These are phyloP conservation scores for Zeus faber DNA, from an alignment of 2,113 vertebrate genomes.

Conservation along the genomic window DNA sequence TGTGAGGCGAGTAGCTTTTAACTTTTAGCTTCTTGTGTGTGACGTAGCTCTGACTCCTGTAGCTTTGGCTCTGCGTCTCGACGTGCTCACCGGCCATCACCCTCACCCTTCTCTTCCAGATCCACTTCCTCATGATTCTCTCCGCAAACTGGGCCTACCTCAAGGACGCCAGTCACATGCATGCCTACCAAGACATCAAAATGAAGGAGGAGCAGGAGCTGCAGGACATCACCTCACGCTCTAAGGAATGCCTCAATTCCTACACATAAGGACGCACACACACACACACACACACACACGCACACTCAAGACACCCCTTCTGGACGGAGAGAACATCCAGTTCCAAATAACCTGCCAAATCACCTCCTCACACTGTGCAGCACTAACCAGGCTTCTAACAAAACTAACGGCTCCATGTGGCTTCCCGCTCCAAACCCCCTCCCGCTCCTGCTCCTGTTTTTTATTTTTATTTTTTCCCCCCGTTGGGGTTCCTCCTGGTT, in stretches of 20 bases:
- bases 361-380: slow-evolving; percentile 73
- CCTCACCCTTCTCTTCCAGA: slow-evolving; percentile 99
- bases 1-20: no score
- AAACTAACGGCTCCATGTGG: slow-evolving; percentile 78
- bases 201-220: slow-evolving; percentile 98
- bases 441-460: slow-evolving; percentile 72
- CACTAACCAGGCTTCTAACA: slow-evolving; percentile 85
- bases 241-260: slow-evolving; percentile 99
- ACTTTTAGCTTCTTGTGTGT: no score
- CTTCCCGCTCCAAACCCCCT: slow-evolving; percentile 78
- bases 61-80: slow-evolving; percentile 92
- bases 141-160: slow-evolving; percentile 99
- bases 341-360: slow-evolving; percentile 81
- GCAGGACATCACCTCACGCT: slow-evolving; percentile 96
- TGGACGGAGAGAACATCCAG: slow-evolving; percentile 76
- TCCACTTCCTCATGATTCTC: slow-evolving; percentile 99
- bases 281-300: slow-evolving; percentile 15
- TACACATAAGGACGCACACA: slow-evolving; percentile 85
- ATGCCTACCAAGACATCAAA: slow-evolving; percentile 99
- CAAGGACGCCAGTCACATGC: slow-evolving; percentile 98
- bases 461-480: slow-evolving; percentile 42
- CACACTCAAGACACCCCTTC: slow-evolving; percentile 33
- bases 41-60: slow-evolving; percentile 84
- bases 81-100: slow-evolving; percentile 94
- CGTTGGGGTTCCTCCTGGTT: slow-evolving; percentile 26